Conservation (phyloP, 2,113 vertebrate genomes). For the Cyanistes caeruleus region DNA sequence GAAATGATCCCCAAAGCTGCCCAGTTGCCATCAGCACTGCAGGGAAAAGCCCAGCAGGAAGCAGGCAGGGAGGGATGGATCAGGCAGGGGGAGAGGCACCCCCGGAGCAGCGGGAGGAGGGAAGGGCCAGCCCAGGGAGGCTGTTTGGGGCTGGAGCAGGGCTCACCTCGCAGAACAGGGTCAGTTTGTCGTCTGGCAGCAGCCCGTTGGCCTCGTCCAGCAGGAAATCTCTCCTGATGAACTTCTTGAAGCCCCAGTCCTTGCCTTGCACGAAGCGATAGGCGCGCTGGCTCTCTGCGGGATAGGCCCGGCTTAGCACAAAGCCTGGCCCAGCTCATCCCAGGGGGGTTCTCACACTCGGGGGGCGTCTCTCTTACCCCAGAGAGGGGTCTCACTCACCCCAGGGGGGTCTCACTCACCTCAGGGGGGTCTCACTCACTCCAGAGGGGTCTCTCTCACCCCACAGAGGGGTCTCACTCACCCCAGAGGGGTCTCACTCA, state of each 20-base stretch:
- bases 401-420: too few relatives aligned
- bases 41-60: neutral
- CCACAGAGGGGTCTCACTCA: neutral
- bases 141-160: neutral
- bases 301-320: neutral
- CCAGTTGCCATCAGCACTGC: neutral
- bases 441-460: too few relatives aligned
- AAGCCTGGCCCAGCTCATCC: accelerated
- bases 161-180: conserved; percentile 87
- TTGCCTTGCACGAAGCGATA: conserved; percentile 93
- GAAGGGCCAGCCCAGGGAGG: too few relatives aligned
- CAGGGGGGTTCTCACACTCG: neutral
- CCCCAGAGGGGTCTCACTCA: neutral
- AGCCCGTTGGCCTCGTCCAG: conserved; percentile 90
- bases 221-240: conserved; percentile 91
- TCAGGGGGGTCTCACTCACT: too few relatives aligned
- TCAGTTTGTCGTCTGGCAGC: conserved; percentile 91
- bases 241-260: conserved; percentile 95
- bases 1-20: neutral
- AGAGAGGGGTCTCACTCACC: too few relatives aligned
- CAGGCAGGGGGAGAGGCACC: neutral
- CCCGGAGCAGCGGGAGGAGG: too few relatives aligned
- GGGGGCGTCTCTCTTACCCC: too few relatives aligned
- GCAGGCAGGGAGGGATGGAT: neutral
- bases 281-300: conserved; percentile 88